Conservation (phyloP, 2,888 invertebrate species). For the Diplolepis rosae region DNA sequence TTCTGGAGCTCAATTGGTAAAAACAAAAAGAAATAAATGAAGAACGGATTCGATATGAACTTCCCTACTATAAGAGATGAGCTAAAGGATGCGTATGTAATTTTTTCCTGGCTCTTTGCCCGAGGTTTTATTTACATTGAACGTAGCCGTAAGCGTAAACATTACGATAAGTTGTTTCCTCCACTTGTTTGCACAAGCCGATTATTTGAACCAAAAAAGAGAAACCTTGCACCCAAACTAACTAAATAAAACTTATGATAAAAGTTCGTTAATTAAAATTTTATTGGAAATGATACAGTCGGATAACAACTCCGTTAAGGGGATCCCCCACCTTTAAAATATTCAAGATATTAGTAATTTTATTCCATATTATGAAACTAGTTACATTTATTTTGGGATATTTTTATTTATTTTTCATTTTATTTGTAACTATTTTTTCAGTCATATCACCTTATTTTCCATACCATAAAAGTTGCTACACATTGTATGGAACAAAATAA, state of each 20-base stretch:
- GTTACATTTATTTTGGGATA: too few species aligned
- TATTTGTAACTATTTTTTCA: too few species aligned
- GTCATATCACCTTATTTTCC: too few species aligned
- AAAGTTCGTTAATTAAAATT: too few species aligned
- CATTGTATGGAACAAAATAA: too few species aligned
- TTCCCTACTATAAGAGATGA: not conserved
- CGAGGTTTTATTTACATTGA: constrained; percentile 19
- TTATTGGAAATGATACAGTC: too few species aligned
- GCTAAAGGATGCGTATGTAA: constrained; percentile 22
- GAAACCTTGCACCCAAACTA: not conserved
- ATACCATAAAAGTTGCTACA: too few species aligned
- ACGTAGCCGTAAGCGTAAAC: constrained; percentile 20
- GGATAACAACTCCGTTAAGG: too few species aligned
- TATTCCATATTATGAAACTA: too few species aligned
- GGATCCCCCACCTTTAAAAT: too few species aligned
- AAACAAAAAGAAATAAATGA: not conserved
- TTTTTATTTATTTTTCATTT: too few species aligned
- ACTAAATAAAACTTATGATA: not conserved
- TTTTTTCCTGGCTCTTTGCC: constrained; percentile 25
- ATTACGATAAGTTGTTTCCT: not conserved
- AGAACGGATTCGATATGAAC: not conserved
- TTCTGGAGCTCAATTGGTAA: not conserved
- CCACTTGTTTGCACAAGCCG: not conserved
- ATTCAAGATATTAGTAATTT: too few species aligned
- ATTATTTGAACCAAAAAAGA: not conserved